A percentile compares a stretch with the other conserved stretches of the same genome.
Conservation (phyloP, 30 jellyfish, hydroid and myxozoan genomes). For the Catostylus mosaicus region DNA sequence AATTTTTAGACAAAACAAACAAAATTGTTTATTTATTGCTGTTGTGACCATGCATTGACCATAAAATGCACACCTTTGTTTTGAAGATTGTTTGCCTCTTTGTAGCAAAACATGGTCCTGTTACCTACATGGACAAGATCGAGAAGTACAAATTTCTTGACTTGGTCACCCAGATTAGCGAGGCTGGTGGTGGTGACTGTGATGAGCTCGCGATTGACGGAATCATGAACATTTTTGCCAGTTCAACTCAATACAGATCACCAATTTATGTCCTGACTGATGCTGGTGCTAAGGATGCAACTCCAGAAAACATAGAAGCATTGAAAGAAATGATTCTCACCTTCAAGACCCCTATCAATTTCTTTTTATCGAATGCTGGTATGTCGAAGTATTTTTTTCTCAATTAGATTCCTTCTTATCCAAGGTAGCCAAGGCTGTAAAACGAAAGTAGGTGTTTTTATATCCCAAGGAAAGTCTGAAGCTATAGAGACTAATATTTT, state of each 20-base stretch:
- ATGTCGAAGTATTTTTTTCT: too few relatives aligned
- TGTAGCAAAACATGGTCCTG: constrained; percentile 74
- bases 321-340: constrained; percentile 25
- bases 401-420: too few relatives aligned
- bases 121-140: constrained; percentile 22
- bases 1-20: too few relatives aligned
- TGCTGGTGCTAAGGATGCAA: constrained; percentile 74
- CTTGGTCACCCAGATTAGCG: constrained; percentile 25
- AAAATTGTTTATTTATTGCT: too few relatives aligned
- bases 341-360: constrained; percentile 27
- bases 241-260: constrained; percentile 29
- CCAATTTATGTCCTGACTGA: constrained; percentile 69
- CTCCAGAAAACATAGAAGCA: constrained; percentile 20
- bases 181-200: constrained; percentile 84
- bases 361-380: constrained; percentile 63
- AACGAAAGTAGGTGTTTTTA: too few relatives aligned
- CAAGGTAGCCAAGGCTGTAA: too few relatives aligned
- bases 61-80: too few relatives aligned
- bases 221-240: constrained; percentile 39
- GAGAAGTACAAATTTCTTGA: constrained; percentile 35
- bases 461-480: too few relatives aligned
- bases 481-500: too few relatives aligned
- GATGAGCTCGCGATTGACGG: constrained; percentile 74
- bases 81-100: background rate
- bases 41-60: too few relatives aligned